Evolutionary conservation across 2,888 invertebrate species (phyloP), one percentile per base, ranked within the genome.

Genomic region (Luperina nickerlii): DNA sequence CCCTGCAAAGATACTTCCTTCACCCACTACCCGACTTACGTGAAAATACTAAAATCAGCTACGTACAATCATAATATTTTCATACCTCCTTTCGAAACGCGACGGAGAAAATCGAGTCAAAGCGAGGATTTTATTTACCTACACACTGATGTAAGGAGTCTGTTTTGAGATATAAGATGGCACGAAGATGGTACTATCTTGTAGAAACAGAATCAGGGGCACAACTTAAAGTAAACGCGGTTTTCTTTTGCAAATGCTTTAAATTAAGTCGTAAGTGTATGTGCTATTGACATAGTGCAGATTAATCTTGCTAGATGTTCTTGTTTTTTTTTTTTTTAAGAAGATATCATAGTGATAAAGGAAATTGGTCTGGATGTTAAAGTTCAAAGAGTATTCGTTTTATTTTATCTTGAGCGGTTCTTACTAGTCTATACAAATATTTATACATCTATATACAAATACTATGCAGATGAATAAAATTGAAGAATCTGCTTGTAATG

Each of bases 121-220:
- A 91, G 89, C 76, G 84, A 79, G 88, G 75, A 87, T 88, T 90
- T 88, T 92, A 91, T 90, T 91, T 90, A 87, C 89, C 89, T 74
- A 89, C 84, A 89, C 85, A 84, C 84, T 45, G 74, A 83, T 85
- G 85, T 85, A 84, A 81, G 87, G 87, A 85, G 84, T 74, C 74
- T 81, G 85, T 88, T 92, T 91, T 89, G 87, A 88, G 86, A 86
- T 83, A 76, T 78, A 77, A 73, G 48, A 73, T 57, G n/a, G 24
- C 57, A 62, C 62, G 24, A 62, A 54, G 42, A 60, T 77, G 7
- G 66, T 51, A 66, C 42, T 32, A 51, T 73, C 51, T 84, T 54
- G 24, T 27, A 27, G 63, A 76, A 73, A 79, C 74, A 70, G 67
- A 68, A 72, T 75, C 48, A 65, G 60, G 60, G 67, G 45, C 48